phyloP scores from a whole-genome alignment of 2,113 vertebrate species.

The Anolis carolinensis region DNA sequence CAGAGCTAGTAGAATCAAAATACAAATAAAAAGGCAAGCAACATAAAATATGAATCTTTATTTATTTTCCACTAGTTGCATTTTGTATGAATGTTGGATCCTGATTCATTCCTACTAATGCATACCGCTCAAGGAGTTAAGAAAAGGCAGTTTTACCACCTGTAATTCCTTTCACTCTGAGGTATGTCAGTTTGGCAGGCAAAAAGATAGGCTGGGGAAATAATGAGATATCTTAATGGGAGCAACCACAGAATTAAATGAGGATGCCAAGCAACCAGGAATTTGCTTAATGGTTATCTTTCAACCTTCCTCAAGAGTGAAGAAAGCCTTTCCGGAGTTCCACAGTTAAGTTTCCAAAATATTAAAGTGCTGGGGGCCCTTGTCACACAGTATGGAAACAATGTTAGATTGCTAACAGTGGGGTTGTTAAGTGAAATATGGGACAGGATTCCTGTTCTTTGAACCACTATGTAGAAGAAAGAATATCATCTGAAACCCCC shows the following conservation, averaged over 20 bases:
- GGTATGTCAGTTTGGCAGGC: neutral
- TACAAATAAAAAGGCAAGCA: no score
- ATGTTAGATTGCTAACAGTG: neutral
- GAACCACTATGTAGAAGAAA: no score
- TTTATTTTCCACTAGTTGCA: no score
- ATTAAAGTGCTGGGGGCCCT: neutral
- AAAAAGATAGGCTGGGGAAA: neutral
- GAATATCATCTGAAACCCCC: no score
- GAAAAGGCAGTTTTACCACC: neutral
- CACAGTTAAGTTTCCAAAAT: no score
- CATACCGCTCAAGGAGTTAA: neutral
- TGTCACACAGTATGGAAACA: neutral
- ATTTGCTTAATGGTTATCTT: neutral
- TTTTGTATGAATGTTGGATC: constrained; percentile 10
- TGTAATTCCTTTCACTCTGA: constrained; percentile 3
- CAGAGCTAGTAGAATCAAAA: no score
- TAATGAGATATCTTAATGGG: neutral
- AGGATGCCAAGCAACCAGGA: neutral
- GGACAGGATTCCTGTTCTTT: no score
- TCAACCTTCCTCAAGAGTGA: neutral
- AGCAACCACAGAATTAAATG: neutral
- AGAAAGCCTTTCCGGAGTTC: neutral
- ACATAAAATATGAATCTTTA: no score
- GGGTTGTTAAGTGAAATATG: no score
- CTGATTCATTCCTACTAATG: constrained; percentile 43